phyloP scores from a whole-genome alignment of 2,797 vertebrate species.

The Hydrophis major region DNA sequence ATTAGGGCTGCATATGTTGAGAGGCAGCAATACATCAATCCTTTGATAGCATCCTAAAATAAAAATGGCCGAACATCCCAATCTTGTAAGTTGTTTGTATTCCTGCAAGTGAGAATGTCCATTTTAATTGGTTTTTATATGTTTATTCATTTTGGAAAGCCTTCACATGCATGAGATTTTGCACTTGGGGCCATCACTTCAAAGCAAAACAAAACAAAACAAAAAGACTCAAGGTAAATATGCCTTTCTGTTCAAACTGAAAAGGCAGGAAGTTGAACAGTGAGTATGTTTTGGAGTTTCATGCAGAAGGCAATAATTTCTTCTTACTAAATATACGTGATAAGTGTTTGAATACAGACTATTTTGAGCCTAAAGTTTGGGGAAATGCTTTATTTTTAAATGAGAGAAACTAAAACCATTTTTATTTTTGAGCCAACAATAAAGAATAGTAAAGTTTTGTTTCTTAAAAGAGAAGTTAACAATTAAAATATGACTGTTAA shows the following conservation, averaged over 20 bases:
- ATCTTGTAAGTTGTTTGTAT: neutral
- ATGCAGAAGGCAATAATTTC: neutral
- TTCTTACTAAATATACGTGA: neutral
- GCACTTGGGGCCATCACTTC: neutral
- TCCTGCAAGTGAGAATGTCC: neutral
- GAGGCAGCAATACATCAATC: neutral
- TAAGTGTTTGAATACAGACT: neutral
- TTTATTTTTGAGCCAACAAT: neutral
- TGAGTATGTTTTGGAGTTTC: neutral
- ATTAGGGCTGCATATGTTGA: neutral
- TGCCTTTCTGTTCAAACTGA: neutral
- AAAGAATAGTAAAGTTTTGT: neutral
- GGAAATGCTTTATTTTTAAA: neutral
- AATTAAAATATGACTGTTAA: neutral
- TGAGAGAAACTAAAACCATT: neutral
- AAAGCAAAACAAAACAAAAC: neutral
- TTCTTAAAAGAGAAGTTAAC: neutral
- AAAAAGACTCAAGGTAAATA: neutral
- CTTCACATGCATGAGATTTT: neutral
- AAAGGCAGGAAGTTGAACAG: neutral
- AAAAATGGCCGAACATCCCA: neutral
- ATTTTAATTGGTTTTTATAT: neutral
- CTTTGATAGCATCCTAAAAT: neutral
- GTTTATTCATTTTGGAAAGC: neutral
- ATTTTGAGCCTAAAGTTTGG: neutral